These are phyloP conservation scores for Chrosomus eos DNA, from an alignment of 2,797 vertebrate genomes.

Conservation along the genomic window DNA sequence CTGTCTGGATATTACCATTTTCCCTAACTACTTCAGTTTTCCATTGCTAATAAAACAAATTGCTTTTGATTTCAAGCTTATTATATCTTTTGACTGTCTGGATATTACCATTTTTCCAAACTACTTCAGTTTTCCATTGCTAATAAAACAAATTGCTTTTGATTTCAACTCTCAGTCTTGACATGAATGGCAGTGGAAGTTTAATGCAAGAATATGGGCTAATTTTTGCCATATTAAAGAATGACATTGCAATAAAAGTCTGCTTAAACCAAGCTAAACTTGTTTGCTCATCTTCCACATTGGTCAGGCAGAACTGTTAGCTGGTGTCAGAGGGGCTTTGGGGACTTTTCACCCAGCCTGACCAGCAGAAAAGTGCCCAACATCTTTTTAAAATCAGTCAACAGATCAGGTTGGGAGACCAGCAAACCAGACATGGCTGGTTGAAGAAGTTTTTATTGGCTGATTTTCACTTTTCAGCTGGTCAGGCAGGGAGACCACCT, in stretches of 20 bases:
- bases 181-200: background rate
- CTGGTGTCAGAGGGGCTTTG: background rate
- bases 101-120: background rate
- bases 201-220: background rate
- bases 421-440: background rate
- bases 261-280: background rate
- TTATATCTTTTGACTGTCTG: conserved; percentile 22
- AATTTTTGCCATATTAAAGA: background rate
- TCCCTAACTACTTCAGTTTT: conserved; percentile 7
- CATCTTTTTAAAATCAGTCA: background rate
- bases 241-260: background rate
- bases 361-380: background rate
- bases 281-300: background rate
- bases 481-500: background rate
- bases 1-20: conserved; percentile 10
- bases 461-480: background rate
- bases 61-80: background rate
- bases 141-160: conserved; percentile 12
- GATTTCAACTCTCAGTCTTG: background rate
- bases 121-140: conserved; percentile 6
- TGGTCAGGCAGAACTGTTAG: background rate
- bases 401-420: background rate
- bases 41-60: conserved; percentile 17
- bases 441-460: background rate
- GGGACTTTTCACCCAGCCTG: background rate